Percentiles rank a stretch among this genome's conserved stretches.
phyloP scores from a whole-genome alignment of 2,888 invertebrate genomes.

The Plusia festucae region DNA sequence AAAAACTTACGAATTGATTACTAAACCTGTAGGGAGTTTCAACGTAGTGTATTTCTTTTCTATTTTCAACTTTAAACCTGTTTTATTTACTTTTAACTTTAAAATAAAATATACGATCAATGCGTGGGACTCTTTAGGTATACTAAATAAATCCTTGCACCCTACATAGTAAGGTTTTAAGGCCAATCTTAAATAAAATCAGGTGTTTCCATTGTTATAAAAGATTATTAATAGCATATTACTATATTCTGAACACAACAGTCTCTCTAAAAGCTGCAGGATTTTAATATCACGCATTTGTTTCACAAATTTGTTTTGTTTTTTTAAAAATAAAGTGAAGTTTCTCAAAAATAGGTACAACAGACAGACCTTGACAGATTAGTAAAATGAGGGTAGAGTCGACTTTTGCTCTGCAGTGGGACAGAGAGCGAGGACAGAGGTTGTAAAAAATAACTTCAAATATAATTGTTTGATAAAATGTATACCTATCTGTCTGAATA shows the following conservation, averaged over 20 bases:
- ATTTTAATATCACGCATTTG: not conserved
- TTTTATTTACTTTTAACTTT: constrained; percentile 48
- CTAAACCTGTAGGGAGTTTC: constrained; percentile 40
- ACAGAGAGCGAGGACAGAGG: no score
- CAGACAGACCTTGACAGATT: no score
- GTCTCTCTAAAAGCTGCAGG: not conserved
- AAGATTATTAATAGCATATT: constrained; percentile 41
- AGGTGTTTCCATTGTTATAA: constrained; percentile 33
- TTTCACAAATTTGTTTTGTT: no score
- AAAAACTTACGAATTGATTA: constrained; percentile 30
- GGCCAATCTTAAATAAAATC: constrained; percentile 32
- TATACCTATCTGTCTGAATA: no score
- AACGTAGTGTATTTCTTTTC: constrained; percentile 22
- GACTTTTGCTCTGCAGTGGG: no score
- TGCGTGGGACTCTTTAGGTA: constrained; percentile 45
- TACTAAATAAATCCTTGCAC: constrained; percentile 40
- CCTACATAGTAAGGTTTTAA: constrained; percentile 38
- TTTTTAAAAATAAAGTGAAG: no score
- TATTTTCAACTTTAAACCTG: constrained; percentile 31
- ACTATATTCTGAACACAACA: constrained; percentile 36
- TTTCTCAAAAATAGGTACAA: no score
- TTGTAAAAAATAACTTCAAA: no score
- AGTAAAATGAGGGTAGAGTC: no score
- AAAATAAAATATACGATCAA: constrained; percentile 50
- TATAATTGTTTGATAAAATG: no score